These are phyloP conservation scores for Sitobion miscanthi DNA, from an alignment of 1,140 invertebrate species.

Conservation along the genomic window DNA sequence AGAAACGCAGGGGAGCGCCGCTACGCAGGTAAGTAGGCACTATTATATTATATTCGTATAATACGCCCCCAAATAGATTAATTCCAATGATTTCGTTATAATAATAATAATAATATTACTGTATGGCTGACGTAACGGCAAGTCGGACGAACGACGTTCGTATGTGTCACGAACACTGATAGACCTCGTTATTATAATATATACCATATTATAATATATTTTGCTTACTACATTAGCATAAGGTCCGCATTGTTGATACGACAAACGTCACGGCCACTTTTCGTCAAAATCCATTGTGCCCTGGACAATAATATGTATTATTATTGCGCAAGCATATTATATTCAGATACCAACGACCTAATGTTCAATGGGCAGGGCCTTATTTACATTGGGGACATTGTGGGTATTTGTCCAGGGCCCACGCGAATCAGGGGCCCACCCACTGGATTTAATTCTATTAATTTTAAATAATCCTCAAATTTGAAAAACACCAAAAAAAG, in stretches of 20 bases:
- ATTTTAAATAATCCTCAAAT: too few relatives aligned
- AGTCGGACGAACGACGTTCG: not conserved
- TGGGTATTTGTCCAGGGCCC: too few relatives aligned
- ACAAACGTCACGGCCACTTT: not conserved
- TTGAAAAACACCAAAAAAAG: too few relatives aligned
- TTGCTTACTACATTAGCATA: not conserved
- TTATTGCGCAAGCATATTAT: not conserved
- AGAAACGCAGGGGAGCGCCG: not conserved
- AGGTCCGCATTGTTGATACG: not conserved
- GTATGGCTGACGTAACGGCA: not conserved
- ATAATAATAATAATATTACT: not conserved
- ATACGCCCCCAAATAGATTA: not conserved
- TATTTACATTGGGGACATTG: too few relatives aligned
- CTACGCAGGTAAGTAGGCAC: not conserved
- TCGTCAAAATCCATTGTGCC: not conserved
- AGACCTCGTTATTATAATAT: not conserved
- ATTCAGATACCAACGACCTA: not conserved
- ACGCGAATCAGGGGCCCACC: too few relatives aligned
- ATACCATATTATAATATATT: not conserved
- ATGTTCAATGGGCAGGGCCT: not conserved
- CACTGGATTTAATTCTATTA: too few relatives aligned
- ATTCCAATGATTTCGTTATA: conserved; percentile 5
- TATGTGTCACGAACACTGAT: not conserved
- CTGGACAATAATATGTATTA: not conserved
- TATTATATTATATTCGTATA: not conserved